Base-by-base conservation (phyloP, 2,888 invertebrate species). In the Xanthorhoe spadicearia region DNA sequence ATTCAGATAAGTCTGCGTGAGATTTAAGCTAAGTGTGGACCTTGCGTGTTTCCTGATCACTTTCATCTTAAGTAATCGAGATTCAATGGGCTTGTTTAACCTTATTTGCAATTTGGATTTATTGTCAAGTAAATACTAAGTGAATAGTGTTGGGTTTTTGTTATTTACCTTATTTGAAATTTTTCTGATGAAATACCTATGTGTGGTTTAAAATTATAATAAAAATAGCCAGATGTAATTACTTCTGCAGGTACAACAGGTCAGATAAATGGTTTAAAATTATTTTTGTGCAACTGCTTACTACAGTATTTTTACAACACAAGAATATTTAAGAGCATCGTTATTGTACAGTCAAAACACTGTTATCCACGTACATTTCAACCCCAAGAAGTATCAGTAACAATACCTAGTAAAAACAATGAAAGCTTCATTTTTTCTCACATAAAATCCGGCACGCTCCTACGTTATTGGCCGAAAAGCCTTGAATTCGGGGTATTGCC, bases 1-100 rank as follows among this genome's bases (percentile, higher is more conserved):
- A 73, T 68, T 58, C 54, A 78, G 81, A 81, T 82, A 81, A 81
- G 69, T 68, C 61, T 66, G 63, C 64, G 66, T 62, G 70, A 60
- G 69, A 74, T 74, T 75, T 74, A 55, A 72, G 68, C 71, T 75
- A 75, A 74, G 73, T 77, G 74, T 73, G 65, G 68, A 52, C 67
- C 56, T 72, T 74, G 70, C 32, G 69, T 72, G 69, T 76, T 70
- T 56, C 66, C 66, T 70, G 66, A 61, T 64, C 58, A 60, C 68
- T 63, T 61, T 61, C 66, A 59, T 64, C 64, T 61, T 17, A 17
- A 49, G 50, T 51, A 57, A 64, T 67, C 66, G 23, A 54, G 69
- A 63, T 64, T 57, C 56, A 62, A 59, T 55, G 50, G 58, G 48
- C 35, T 52, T 19, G 38, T 18, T 62, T 63, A 63, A 46, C 23